Conservation (phyloP, 2,888 invertebrate genomes). For the Anaspis maculata region DNA sequence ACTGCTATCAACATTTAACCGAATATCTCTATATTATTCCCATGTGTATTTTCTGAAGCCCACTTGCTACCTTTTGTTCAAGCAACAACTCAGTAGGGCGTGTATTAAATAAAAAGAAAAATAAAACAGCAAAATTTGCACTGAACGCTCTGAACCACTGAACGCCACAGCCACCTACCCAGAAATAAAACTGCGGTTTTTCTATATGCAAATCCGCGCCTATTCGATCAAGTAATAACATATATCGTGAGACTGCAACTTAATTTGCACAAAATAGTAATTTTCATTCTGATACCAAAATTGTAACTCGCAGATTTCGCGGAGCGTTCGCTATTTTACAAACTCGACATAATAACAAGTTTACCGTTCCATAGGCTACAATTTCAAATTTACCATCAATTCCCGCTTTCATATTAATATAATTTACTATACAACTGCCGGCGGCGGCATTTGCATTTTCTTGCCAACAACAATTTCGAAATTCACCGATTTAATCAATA, state of each 20-base stretch:
- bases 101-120: too few species aligned
- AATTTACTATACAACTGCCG: slow-evolving; percentile 38
- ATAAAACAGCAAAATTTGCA: too few species aligned
- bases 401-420: slow-evolving; percentile 39
- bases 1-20: too few species aligned
- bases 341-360: slow-evolving; percentile 35
- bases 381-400: slow-evolving; percentile 42
- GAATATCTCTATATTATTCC: too few species aligned
- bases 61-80: too few species aligned
- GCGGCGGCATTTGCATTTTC: slow-evolving; percentile 23
- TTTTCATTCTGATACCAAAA: slow-evolving; percentile 43
- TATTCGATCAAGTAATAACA: slow-evolving; percentile 32
- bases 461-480: slow-evolving; percentile 28
- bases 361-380: slow-evolving; percentile 33
- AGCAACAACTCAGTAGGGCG: too few species aligned
- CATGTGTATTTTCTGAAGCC: too few species aligned
- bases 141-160: too few species aligned
- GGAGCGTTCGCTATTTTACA: slow-evolving; percentile 30
- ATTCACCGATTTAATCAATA: slow-evolving; percentile 22
- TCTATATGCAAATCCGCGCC: slow-evolving; percentile 34
- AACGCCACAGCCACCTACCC: too few species aligned
- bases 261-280: slow-evolving; percentile 43
- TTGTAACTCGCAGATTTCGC: slow-evolving; percentile 36
- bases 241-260: slow-evolving; percentile 38
- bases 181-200: too few species aligned